phyloP scores from a whole-genome alignment of 2,113 vertebrate species.

The Rhinoptilus africanus region DNA sequence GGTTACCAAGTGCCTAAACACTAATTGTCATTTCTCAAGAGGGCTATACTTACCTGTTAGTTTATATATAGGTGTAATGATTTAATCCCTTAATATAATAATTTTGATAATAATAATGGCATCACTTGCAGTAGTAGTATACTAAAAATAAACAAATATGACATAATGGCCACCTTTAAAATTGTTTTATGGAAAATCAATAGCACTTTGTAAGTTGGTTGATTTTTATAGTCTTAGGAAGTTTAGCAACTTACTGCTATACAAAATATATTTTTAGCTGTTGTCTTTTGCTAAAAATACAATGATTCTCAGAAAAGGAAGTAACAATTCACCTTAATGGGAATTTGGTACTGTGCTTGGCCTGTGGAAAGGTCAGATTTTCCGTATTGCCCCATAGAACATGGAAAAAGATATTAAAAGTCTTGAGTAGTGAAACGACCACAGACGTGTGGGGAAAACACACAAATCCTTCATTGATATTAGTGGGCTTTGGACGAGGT shows the following conservation, averaged over 20 bases:
- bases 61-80: background rate
- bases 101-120: background rate
- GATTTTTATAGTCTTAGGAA: background rate
- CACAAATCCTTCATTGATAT: background rate
- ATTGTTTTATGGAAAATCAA: background rate
- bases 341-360: background rate
- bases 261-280: background rate
- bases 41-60: background rate
- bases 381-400: background rate
- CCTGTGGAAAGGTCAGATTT: background rate
- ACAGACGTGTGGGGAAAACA: background rate
- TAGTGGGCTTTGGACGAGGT: background rate
- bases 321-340: background rate
- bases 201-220: background rate
- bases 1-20: background rate
- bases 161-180: background rate
- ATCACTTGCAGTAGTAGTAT: background rate
- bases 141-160: background rate
- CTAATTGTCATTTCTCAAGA: background rate
- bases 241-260: background rate
- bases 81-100: background rate
- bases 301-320: background rate
- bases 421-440: background rate
- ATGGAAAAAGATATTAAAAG: background rate
- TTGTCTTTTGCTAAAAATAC: background rate